These are phyloP conservation scores for Tragelaphus imberbis DNA, from an alignment of 2,113 vertebrate genomes.

Conservation along the genomic window DNA sequence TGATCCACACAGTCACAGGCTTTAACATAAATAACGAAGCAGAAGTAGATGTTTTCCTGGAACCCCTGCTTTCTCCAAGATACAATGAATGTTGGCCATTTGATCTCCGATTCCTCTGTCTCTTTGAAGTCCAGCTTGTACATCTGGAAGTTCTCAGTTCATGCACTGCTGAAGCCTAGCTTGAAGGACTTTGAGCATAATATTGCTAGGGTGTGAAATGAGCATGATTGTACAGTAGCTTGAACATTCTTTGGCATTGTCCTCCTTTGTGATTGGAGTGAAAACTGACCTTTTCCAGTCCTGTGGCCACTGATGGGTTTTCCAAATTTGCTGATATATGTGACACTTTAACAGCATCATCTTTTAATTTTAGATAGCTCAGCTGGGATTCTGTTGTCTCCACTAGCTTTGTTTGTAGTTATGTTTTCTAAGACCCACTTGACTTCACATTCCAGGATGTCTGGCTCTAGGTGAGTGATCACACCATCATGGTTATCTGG, in stretches of 20 bases:
- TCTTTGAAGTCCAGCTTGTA: neutral
- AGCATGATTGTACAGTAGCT: neutral
- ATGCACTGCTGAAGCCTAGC: neutral
- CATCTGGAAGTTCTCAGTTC: neutral
- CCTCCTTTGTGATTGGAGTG: neutral
- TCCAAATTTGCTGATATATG: neutral
- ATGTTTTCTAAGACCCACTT: neutral
- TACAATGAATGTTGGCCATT: neutral
- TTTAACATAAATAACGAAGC: neutral
- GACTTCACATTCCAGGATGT: neutral
- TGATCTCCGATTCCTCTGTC: neutral
- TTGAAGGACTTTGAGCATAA: neutral
- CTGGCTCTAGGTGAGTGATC: neutral
- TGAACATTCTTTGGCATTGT: neutral
- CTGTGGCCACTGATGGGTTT: neutral
- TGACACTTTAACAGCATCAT: neutral
- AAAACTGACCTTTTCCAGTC: neutral
- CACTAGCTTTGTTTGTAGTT: neutral
- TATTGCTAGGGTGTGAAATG: neutral
- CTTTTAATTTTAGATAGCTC: neutral
- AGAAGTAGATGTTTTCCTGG: neutral
- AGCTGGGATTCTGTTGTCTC: neutral
- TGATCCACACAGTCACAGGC: neutral
- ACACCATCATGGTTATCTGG: neutral
- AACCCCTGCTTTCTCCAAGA: neutral